phyloP scores from a whole-genome alignment of 2,888 invertebrate genomes.

The Phaedon cochleariae region DNA sequence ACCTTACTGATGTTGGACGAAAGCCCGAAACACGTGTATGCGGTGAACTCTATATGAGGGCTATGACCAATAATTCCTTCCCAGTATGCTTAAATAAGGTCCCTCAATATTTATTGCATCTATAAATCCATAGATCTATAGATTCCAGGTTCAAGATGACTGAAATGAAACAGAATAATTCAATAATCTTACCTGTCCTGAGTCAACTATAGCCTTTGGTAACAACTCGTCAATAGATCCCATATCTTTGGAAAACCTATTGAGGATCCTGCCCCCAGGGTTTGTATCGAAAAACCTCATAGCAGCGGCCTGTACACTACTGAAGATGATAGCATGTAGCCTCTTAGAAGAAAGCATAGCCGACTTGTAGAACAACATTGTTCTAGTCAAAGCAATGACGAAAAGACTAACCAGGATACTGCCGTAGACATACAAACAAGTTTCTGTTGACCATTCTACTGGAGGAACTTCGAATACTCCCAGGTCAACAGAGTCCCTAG shows the following conservation, averaged over 20 bases:
- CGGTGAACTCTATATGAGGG: no score
- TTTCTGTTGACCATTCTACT: conserved; percentile 4
- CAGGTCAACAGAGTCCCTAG: not conserved
- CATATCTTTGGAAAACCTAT: conserved; percentile 32
- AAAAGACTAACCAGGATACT: conserved; percentile 9
- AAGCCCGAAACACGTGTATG: no score
- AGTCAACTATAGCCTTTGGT: conserved; percentile 28
- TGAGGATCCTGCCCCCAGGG: conserved; percentile 31
- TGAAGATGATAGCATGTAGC: conserved; percentile 23
- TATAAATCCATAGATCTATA: no score
- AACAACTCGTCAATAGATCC: conserved; percentile 28
- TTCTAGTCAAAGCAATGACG: conserved; percentile 16
- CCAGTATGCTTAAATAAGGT: no score
- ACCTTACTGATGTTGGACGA: no score
- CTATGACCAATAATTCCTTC: no score
- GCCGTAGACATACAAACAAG: conserved; percentile 24
- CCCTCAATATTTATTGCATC: no score
- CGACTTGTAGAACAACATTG: conserved; percentile 23
- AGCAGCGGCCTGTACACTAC: conserved; percentile 18
- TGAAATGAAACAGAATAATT: no score
- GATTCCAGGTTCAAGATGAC: no score
- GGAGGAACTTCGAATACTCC: not conserved
- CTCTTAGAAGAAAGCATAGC: conserved; percentile 25
- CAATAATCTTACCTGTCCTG: conserved; percentile 22
- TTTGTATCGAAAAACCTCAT: conserved; percentile 35